A percentile compares a stretch with the other conserved stretches of the same genome.
phyloP scores from a whole-genome alignment of 2,888 invertebrate genomes.

The Sycophila texana region DNA sequence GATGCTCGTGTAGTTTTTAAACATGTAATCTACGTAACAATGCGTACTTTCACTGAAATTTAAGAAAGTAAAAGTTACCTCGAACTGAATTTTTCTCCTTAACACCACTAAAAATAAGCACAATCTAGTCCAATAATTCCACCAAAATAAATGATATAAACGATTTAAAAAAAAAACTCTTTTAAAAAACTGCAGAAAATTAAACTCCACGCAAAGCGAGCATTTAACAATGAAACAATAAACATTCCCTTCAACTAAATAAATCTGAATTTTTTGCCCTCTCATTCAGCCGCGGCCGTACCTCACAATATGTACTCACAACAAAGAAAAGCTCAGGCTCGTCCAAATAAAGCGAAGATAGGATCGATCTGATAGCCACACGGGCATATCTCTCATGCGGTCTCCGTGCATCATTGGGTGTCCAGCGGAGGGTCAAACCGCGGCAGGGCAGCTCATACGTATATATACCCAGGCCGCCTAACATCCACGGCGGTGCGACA shows the following conservation, averaged over 20 bases:
- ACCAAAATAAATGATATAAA: too few relatives aligned
- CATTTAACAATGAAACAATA: too few relatives aligned
- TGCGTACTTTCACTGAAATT: neutral
- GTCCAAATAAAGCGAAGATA: neutral
- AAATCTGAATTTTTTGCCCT: neutral
- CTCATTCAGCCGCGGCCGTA: neutral
- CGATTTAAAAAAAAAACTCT: too few relatives aligned
- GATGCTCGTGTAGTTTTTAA: too few relatives aligned
- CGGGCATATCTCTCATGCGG: neutral
- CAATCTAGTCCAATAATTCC: neutral
- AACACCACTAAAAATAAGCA: too few relatives aligned
- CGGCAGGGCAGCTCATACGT: neutral
- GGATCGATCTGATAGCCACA: neutral
- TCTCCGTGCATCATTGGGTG: neutral
- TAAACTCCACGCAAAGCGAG: too few relatives aligned
- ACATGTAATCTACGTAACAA: constrained; percentile 5
- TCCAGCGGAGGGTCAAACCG: too few relatives aligned
- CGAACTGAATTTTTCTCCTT: too few relatives aligned
- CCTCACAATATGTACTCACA: neutral
- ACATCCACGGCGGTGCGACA: neutral
- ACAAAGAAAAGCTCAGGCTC: neutral
- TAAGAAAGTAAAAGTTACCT: too few relatives aligned
- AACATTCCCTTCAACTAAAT: too few relatives aligned
- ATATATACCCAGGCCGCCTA: neutral
- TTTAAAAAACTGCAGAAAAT: too few relatives aligned